These are phyloP conservation scores for Ectobius pallidus DNA, from an alignment of 2,888 invertebrate genomes.

Conservation along the genomic window DNA sequence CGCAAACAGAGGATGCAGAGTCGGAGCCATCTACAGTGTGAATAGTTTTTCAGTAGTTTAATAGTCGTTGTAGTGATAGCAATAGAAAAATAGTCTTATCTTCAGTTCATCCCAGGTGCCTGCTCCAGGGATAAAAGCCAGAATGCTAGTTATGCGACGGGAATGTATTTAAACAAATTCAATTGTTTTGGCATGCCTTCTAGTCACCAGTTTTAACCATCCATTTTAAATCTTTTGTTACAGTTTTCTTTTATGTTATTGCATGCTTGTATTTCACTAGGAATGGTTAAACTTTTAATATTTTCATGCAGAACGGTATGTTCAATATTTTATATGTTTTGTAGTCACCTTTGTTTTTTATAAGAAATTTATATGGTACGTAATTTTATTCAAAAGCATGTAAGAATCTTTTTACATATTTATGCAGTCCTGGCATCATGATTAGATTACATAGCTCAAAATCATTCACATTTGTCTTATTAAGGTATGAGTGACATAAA, in stretches of 20 bases:
- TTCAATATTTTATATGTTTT: too few relatives aligned
- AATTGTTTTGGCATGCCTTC: conserved; percentile 13
- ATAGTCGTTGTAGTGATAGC: conserved; percentile 30
- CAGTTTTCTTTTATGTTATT: conserved; percentile 1
- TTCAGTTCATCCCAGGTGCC: conserved; percentile 6
- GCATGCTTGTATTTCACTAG: conserved; percentile 20
- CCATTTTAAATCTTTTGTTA: conserved; percentile 13
- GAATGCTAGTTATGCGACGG: not conserved
- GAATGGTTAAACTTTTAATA: not conserved
- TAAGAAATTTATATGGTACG: too few relatives aligned
- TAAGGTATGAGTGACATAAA: too few relatives aligned
- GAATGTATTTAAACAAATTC: not conserved
- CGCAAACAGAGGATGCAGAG: conserved; percentile 25
- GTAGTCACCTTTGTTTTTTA: too few relatives aligned
- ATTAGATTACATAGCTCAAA: too few relatives aligned
- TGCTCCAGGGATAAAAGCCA: conserved; percentile 14
- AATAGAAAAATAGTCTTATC: conserved; percentile 11
- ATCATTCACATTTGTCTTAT: too few relatives aligned
- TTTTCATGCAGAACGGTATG: too few relatives aligned
- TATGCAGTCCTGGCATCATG: too few relatives aligned
- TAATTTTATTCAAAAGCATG: too few relatives aligned
- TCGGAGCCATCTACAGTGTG: conserved; percentile 16
- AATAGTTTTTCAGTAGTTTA: conserved; percentile 33
- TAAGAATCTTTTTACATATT: too few relatives aligned
- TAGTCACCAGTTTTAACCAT: not conserved